Percentiles rank a stretch among this genome's conserved stretches.
Evolutionary conservation across 2,888 invertebrate species (phyloP).

Genomic region (Chaitophorus viminalis): DNA sequence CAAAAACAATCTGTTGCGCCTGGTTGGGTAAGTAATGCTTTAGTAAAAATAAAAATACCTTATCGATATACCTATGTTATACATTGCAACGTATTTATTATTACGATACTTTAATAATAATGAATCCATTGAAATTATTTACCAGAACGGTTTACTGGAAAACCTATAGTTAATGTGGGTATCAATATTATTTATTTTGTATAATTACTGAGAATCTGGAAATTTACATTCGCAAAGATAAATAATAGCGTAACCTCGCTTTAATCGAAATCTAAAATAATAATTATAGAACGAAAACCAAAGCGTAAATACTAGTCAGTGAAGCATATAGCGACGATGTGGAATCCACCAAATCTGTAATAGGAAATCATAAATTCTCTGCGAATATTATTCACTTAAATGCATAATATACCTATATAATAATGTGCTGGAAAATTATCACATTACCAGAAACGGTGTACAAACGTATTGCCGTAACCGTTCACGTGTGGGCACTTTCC

Average conservation of each 20-base stretch:
- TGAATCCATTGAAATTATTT: too few relatives aligned
- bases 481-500: constrained; percentile 10
- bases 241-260: background rate
- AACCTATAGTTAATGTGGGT: too few relatives aligned
- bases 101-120: too few relatives aligned
- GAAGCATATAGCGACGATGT: background rate
- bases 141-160: too few relatives aligned
- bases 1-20: too few relatives aligned
- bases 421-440: background rate
- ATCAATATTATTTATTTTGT: background rate
- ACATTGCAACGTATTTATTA: too few relatives aligned
- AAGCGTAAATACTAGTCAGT: background rate
- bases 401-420: background rate
- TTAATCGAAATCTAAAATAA: too few relatives aligned
- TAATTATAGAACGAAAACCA: background rate
- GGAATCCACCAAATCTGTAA: background rate
- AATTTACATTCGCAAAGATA: background rate
- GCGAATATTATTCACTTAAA: background rate
- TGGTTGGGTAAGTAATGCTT: too few relatives aligned
- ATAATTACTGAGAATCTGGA: background rate
- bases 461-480: background rate
- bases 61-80: too few relatives aligned
- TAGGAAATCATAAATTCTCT: constrained; percentile 26
- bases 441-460: background rate
- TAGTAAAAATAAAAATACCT: too few relatives aligned